These are phyloP conservation scores for Eumerus sabulonum DNA, from an alignment of 2,888 invertebrate genomes.

Conservation along the genomic window DNA sequence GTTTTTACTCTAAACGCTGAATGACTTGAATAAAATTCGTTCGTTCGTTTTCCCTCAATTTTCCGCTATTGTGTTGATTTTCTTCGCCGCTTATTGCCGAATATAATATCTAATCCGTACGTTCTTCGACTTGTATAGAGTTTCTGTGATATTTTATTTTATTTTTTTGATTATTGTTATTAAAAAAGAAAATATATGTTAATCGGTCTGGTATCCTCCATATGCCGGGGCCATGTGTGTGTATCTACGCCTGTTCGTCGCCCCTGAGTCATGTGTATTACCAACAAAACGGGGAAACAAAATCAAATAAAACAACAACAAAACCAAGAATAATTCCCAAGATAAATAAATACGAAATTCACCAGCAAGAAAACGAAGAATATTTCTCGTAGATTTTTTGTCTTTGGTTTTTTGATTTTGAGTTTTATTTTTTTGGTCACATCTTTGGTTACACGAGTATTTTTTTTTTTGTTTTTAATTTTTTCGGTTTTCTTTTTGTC, in stretches of 20 bases:
- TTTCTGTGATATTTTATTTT: slow-evolving; percentile 10
- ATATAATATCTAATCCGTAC: slow-evolving; percentile 46
- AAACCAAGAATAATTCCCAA: slow-evolving; percentile 34
- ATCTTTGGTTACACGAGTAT: slow-evolving; percentile 43
- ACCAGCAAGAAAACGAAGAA: slow-evolving; percentile 8
- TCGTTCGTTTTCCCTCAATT: slow-evolving; percentile 69
- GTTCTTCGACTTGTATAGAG: neutral
- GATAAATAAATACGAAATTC: slow-evolving; percentile 50
- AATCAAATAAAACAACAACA: no score
- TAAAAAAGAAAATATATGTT: slow-evolving; percentile 25
- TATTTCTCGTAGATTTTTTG: no score
- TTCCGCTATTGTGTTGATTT: slow-evolving; percentile 64
- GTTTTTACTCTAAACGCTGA: slow-evolving; percentile 68
- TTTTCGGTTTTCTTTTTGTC: slow-evolving; percentile 7
- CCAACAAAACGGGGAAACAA: slow-evolving; percentile 17
- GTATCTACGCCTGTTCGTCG: slow-evolving; percentile 36
- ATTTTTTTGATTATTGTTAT: slow-evolving; percentile 30
- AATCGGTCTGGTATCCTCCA: slow-evolving; percentile 1
- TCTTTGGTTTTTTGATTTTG: neutral
- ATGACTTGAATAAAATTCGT: slow-evolving; percentile 64
- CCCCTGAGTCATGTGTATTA: slow-evolving; percentile 34
- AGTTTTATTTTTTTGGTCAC: slow-evolving; percentile 42
- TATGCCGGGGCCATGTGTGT: slow-evolving; percentile 33
- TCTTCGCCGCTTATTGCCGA: slow-evolving; percentile 65
- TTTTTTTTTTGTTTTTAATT: slow-evolving; percentile 39